Base-by-base conservation (phyloP, 2,888 invertebrate genomes). In the Agrotis exclamationis region DNA sequence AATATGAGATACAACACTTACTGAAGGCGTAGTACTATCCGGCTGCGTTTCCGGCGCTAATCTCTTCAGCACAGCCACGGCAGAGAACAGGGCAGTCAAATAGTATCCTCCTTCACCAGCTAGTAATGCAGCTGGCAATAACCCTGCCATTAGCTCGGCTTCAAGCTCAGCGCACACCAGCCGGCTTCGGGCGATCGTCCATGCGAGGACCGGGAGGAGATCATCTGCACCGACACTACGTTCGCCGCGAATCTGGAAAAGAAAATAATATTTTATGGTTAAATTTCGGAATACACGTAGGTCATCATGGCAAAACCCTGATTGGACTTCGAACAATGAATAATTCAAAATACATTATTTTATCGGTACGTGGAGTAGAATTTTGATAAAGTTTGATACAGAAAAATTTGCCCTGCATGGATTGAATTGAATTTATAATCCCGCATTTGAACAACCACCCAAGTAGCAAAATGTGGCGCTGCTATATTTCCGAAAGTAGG, bases 101-200 rank as follows among this genome's bases (percentile, higher is more conserved):
- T 99, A 99, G 94, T 99, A 99, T 6, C 99, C 99, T 0, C 99
- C 99, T 91, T 99, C 99, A 4, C 99, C 99, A 0, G 98, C 98
- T 62, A 99, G 96, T 64, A 99, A 94, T 0, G 99, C 98, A 1
- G 99, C 98, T 73, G 99, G 99, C 48, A 99, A 96, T 51, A 99
- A 96, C 3, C 98, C 99, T 96, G 99, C 99, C 99, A 99, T 99
- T 91, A 99, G 98, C 90, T 99, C 99, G 0, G 99, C 99, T 92
- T 99, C 99, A 70, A 99, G 97, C 95, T 99, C 99, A 0, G 99
- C 99, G 45, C 98, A 98, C 11, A 99, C 98, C 86, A 99, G 97
- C 48, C 98, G 98, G 84, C 98, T 98, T 78, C 98, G 98, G 1
- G 99, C 98, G 82, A 99, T 96, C 14, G 99, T 98, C 97, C 98